Percentiles rank a stretch among this genome's conserved stretches.
Conservation (phyloP, 2,113 vertebrate genomes). For the Etheostoma cragini region DNA sequence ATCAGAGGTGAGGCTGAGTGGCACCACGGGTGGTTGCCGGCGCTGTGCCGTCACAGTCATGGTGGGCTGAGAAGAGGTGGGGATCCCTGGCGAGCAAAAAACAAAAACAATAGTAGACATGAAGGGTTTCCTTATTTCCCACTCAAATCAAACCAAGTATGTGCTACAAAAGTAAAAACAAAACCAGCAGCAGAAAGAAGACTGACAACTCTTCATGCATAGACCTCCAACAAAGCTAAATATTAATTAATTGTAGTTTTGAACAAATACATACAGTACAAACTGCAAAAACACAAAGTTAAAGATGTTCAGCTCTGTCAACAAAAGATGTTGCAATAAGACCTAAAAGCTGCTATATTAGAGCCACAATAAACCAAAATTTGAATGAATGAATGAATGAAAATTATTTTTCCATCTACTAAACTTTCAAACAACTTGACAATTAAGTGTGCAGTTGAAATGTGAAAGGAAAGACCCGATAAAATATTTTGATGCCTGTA, state of each 20-base stretch:
- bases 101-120: background rate
- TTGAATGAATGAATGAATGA: background rate
- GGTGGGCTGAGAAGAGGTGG: constrained; percentile 82
- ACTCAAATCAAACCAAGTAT: background rate
- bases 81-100: constrained; percentile 82
- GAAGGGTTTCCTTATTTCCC: background rate
- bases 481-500: too few species aligned
- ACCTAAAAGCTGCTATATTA: background rate
- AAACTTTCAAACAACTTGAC: background rate
- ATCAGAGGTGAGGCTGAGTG: constrained; percentile 89
- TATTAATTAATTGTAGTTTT: background rate
- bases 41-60: constrained; percentile 86
- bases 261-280: background rate
- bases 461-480: too few species aligned
- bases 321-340: background rate
- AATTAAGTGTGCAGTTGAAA: background rate
- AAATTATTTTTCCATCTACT: background rate
- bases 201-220: background rate
- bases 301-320: background rate
- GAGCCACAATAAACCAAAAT: background rate
- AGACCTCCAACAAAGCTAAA: background rate
- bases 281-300: background rate
- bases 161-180: background rate
- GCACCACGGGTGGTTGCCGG: constrained; percentile 83
- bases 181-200: background rate